A percentile compares a stretch with the other conserved stretches of the same genome.
phyloP scores from a whole-genome alignment of 2,113 vertebrate species.

The Corythornis vintsioides region DNA sequence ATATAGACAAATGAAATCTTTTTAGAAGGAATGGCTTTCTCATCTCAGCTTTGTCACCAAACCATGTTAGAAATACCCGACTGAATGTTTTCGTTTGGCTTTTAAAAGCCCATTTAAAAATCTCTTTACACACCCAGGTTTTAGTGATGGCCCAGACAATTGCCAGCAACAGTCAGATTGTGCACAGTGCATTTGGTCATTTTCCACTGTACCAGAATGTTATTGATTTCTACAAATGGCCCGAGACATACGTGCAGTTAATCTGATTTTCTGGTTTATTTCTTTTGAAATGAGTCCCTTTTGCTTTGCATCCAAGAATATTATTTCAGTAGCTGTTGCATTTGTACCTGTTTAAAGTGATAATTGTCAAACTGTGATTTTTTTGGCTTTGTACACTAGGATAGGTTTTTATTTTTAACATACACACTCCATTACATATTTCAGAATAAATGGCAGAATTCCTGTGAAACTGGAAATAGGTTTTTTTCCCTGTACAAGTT shows the following conservation, averaged over 20 bases:
- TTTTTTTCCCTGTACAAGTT: not conserved
- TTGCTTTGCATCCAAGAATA: not conserved
- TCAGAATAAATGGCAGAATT: not conserved
- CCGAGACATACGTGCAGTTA: slow-evolving; percentile 1
- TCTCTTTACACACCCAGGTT: not conserved
- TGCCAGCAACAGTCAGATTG: not conserved
- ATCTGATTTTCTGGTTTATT: slow-evolving; percentile 22
- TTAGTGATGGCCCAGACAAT: not conserved
- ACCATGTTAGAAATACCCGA: not conserved
- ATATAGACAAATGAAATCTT: not conserved
- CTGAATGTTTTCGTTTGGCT: not conserved
- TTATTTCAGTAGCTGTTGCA: not conserved
- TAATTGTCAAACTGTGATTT: not conserved
- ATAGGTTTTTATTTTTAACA: not conserved
- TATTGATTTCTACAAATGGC: not conserved
- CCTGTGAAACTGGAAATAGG: not conserved
- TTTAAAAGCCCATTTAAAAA: not conserved
- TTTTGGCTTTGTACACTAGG: not conserved
- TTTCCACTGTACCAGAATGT: not conserved
- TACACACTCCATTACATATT: not conserved
- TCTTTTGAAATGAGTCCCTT: not conserved
- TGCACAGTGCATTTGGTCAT: not conserved
- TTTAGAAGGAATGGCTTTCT: not conserved
- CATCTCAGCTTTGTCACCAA: not conserved
- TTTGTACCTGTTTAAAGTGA: slow-evolving; percentile 24